These are phyloP conservation scores for Synergus gifuensis DNA, from an alignment of 2,888 invertebrate species.

Conservation along the genomic window DNA sequence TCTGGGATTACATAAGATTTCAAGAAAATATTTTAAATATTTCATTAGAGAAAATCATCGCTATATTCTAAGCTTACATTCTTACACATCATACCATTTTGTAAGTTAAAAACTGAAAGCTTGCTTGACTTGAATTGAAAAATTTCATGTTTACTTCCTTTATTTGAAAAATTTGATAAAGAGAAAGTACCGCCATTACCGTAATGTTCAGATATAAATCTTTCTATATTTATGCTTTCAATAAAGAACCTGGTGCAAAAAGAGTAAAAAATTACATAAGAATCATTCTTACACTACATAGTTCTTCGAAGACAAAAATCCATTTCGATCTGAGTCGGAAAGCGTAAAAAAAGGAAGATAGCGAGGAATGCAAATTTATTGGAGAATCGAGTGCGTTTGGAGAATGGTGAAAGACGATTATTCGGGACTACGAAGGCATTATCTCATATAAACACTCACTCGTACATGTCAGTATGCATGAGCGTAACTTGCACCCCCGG, in stretches of 20 bases:
- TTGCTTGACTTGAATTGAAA: background rate
- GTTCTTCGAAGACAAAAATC: constrained; percentile 15
- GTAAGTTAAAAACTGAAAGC: background rate
- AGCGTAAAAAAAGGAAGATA: background rate
- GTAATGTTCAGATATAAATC: no score
- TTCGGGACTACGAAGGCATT: constrained; percentile 24
- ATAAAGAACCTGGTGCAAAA: background rate
- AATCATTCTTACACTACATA: background rate
- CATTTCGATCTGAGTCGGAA: background rate
- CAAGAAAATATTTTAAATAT: no score
- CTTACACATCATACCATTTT: no score
- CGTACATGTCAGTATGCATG: constrained; percentile 34
- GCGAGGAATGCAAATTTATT: constrained; percentile 36
- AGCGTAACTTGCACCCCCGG: constrained; percentile 32
- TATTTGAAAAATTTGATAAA: background rate
- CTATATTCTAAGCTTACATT: no score
- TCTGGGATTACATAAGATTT: no score
- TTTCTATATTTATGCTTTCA: background rate
- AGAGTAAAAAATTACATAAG: background rate
- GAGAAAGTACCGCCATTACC: no score
- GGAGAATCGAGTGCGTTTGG: constrained; percentile 29
- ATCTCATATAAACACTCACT: constrained; percentile 41
- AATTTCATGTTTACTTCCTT: background rate
- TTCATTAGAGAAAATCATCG: no score
- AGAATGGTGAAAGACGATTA: constrained; percentile 32